Evolutionary conservation across 2,797 vertebrate species (phyloP), one percentile per base, ranked within the genome.

Genomic region (Dryobates pubescens): DNA sequence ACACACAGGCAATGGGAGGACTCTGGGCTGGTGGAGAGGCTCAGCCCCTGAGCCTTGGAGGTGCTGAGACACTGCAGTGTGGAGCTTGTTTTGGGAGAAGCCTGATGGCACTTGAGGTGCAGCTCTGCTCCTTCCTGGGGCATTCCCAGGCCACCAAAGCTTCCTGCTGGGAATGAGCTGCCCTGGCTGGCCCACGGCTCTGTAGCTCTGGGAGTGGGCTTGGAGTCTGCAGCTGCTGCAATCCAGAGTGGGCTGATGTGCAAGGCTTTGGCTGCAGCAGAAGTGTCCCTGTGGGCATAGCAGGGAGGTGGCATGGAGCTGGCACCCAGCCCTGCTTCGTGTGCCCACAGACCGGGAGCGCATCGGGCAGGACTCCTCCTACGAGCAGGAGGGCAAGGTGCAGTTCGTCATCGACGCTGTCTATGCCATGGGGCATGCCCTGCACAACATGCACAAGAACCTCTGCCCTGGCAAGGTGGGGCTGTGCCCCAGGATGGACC

Each of bases 311-410:
- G 47, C 22, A 13, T 7, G 22, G 47, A 22, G 20, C 47, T 12
- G 47, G 47, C 47, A 13, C 49, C 49, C 49, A 13, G 12, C 70
- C 15, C 7, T 14, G 6, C 62, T 64, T 17, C 1, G 5, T 94
- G n/a, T 68, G 5, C 49, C 77, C 43, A 16, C 92, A 99, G 99
- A 99, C 88, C 98, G 99, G 0, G 99, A 99, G 95, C 98, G 99
- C 90, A 99, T 99, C 7, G 99, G 99, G 79, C 98, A 98, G 95
- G 99, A 99, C 95, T 99, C 99, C 0, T 97, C 98, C 0, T 99
- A 99, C 2, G 99, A 99, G 86, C 99, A 99, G 96, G 99, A 99
- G 93, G 99, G 99, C 84, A 99, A 99, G 89, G 99, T 99, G 30
- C 99, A 99, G 91, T 99, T 99, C 27, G 99, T 99, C 91, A 99